A percentile compares a stretch with the other conserved stretches of the same genome.
Conservation (phyloP, 2,797 vertebrate genomes). For the Crenichthys baileyi region DNA sequence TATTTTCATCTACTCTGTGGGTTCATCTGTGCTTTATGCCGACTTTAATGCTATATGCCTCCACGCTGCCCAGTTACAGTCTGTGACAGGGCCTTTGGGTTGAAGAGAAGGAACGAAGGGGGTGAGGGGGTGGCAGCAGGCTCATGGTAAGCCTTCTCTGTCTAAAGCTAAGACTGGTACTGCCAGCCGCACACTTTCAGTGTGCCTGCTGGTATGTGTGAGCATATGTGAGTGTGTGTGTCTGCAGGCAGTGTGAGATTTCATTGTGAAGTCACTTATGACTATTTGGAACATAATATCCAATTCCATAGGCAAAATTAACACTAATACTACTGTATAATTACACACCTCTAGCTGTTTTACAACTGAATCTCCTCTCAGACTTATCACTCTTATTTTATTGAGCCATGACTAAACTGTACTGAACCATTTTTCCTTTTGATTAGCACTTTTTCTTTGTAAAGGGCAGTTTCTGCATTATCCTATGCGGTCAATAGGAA, state of each 20-base stretch:
- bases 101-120: constrained; percentile 22
- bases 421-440: neutral
- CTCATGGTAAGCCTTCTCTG: constrained; percentile 46
- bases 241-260: constrained; percentile 50
- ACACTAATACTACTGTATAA: neutral
- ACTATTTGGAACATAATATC: constrained; percentile 57
- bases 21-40: constrained; percentile 39
- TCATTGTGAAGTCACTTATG: constrained; percentile 71
- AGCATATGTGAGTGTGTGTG: constrained; percentile 24
- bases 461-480: neutral
- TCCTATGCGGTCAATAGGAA: neutral
- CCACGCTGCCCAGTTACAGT: constrained; percentile 45
- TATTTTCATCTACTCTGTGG: constrained; percentile 53
- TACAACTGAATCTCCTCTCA: neutral
- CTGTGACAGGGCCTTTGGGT: constrained; percentile 12
- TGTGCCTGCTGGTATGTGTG: constrained; percentile 40
- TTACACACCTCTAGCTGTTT: constrained; percentile 1
- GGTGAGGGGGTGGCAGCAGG: constrained; percentile 19
- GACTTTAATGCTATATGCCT: constrained; percentile 39
- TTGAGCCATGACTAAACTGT: neutral
- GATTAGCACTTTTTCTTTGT: neutral
- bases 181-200: constrained; percentile 75
- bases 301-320: constrained; percentile 11
- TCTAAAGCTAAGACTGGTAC: constrained; percentile 67
- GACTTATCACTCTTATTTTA: neutral